Base-by-base conservation (phyloP, 2,113 vertebrate species). In the Otocyon megalotis region DNA sequence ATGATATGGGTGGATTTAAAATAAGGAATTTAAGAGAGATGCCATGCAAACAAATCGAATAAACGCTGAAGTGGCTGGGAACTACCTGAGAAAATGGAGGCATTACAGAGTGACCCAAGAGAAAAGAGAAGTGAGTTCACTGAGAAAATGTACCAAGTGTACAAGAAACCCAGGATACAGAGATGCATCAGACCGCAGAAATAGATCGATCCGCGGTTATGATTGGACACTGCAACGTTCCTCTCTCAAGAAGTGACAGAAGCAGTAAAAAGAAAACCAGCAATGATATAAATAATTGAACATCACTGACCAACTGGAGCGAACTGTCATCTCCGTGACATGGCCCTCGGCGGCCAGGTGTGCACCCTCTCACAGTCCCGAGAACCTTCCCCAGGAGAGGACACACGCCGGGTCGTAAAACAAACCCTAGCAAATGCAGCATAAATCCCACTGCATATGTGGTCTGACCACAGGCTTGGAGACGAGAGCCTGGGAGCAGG, bases 241-340 rank as follows among this genome's bases (percentile, higher is more conserved):
- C 26, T 30, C 12, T 26, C 60, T 26, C 60, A 26, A 62, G 28
- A 28, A 30, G 4, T 14, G 26, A 30, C 28, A 43, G 43, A 74
- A 53, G 48, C 8, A 54, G n/a, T 26, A 11, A 30, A 48, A 76
- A 32, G 17, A 67, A 67, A 90, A 26, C 14, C 16, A 43, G 17
- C 69, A 20, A 72, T 48, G 19, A n/a, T 3, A 17, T 5, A 43
- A 48, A 37, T 30, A 88, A 48, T 16, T 9, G 26, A 74, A 24
- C 17, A n/a, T 1, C 50, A 15, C 14, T 56, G 15, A 20, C 58
- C 5, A 26, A 17, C 13, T 2, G 63, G 30, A 50, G 9, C n/a
- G 3, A 15, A 10, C 4, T 16, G 35, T 4, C 37, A 4, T 32
- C n/a, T 32, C 11, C 0, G 28, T 50, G 10, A 35, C 26, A 8